Base-by-base conservation (phyloP, 1,140 invertebrate species). In the Eurosta solidaginis region DNA sequence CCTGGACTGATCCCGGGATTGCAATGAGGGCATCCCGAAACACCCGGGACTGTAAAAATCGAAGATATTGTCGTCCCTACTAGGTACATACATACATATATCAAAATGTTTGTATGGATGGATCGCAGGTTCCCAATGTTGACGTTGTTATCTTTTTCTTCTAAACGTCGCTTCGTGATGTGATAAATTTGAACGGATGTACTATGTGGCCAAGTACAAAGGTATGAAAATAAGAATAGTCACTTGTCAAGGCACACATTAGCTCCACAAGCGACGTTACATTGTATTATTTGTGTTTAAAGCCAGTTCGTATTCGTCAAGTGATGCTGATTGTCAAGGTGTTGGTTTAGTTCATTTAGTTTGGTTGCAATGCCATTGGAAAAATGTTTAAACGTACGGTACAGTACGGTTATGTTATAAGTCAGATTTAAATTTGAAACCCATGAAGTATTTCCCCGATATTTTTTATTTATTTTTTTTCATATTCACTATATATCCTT, bases 271-370 rank as follows among this genome's bases (percentile, higher is more conserved):
- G n/a, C 33, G 59, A 40, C 33, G 33, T 9, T n/a, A 40, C 36
- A 68, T 68, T 68, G 59, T 40, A 68, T 68, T 68, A 40, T 68
- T 68, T 68, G 59, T 20, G 33, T 68, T 68, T 40, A 68, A 68
- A 68, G 59, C 40, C 59, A 68, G 59, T 40, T 68, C 29, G 20
- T 40, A 40, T 40, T 20, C 33, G 59, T 33, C 59, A 40, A 40
- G 33, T 68, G 59, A 68, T 68, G 59, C 54, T 68, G 59, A 40
- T 68, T 68, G 59, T 68, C 33, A 14, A 9, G n/a, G 59, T 17
- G 59, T 40, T 68, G 59, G 59, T 29, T 36, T 68, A 40, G 59
- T 68, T 68, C n/a, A n/a, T n/a, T n/a, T n/a, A n/a, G n/a, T n/a
- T n/a, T n/a, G n/a, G n/a, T n/a, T n/a, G n/a, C n/a, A n/a, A n/a